These are phyloP conservation scores for Mastomys natalensis DNA, from an alignment of 2,113 vertebrate genomes.

Conservation along the genomic window DNA sequence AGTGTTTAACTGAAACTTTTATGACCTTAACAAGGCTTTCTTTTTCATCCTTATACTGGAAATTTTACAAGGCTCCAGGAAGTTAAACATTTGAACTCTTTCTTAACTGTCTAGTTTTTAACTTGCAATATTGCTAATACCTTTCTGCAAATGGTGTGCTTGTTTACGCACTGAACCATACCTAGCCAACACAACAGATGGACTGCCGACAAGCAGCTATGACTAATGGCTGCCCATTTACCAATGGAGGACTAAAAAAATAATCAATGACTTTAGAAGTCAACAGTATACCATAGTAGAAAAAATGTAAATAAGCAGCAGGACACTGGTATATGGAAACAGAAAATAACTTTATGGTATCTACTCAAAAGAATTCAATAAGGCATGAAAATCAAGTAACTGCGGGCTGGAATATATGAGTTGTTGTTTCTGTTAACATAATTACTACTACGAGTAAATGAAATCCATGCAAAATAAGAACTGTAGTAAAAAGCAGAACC, in stretches of 20 bases:
- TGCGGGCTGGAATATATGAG: constrained; percentile 49
- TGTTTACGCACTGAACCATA: constrained; percentile 54
- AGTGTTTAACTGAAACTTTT: constrained; percentile 67
- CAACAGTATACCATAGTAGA: constrained; percentile 31
- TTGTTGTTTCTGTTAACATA: constrained; percentile 47
- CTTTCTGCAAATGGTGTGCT: constrained; percentile 5
- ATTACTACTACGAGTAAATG: constrained; percentile 53
- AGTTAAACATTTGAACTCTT: constrained; percentile 57
- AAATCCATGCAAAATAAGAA: constrained; percentile 23
- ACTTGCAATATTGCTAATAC: constrained; percentile 57
- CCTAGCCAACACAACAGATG: constrained; percentile 55
- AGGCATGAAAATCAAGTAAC: constrained; percentile 60
- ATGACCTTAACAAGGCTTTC: constrained; percentile 74
- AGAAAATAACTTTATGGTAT: constrained; percentile 60
- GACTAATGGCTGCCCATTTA: constrained; percentile 59
- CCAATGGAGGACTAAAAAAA: constrained; percentile 68
- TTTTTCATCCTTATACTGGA: constrained; percentile 57
- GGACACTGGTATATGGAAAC: constrained; percentile 55
- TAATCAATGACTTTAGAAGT: constrained; percentile 41
- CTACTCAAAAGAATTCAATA: constrained; percentile 52
- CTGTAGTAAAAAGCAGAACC: constrained; percentile 53
- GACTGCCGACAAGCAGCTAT: constrained; percentile 37
- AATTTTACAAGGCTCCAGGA: constrained; percentile 74
- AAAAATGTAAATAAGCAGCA: constrained; percentile 68
- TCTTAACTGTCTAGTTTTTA: constrained; percentile 31